A percentile compares a stretch with the other conserved stretches of the same genome.
phyloP scores from a whole-genome alignment of 2,113 vertebrate species.

The Trogon surrucura region DNA sequence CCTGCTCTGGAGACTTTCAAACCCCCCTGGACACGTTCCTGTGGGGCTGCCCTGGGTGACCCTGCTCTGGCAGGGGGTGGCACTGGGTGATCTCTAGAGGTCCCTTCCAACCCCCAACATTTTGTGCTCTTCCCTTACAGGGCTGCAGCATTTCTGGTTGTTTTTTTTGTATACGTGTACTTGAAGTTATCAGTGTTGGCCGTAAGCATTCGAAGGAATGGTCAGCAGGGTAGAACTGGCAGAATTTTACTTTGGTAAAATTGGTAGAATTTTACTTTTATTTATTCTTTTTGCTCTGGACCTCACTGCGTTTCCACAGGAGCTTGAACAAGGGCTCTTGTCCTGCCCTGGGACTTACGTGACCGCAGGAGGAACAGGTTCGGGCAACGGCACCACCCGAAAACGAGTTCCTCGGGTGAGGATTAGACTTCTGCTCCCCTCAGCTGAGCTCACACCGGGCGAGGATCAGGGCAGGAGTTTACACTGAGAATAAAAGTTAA shows the following conservation, averaged over 20 bases:
- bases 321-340: fast-evolving
- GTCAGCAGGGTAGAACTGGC: not conserved
- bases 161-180: not conserved
- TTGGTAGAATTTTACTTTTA: not conserved
- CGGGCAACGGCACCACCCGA: not conserved
- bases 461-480: not conserved
- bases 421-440: not conserved
- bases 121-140: not conserved
- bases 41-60: too few species aligned
- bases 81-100: too few species aligned
- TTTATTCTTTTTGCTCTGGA: not conserved
- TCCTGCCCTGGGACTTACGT: not conserved
- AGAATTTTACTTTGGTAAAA: too few species aligned
- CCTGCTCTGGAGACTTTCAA: too few species aligned
- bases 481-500: not conserved
- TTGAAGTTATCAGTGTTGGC: not conserved
- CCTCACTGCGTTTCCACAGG: not conserved
- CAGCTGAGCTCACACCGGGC: not conserved
- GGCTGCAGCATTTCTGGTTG: not conserved
- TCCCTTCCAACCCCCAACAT: too few species aligned
- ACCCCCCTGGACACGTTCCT: too few species aligned
- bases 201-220: not conserved
- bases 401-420: fast-evolving
- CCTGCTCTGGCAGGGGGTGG: too few species aligned
- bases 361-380: fast-evolving